These are phyloP conservation scores for Vicugna pacos DNA, from an alignment of 2,113 vertebrate species.

Conservation along the genomic window DNA sequence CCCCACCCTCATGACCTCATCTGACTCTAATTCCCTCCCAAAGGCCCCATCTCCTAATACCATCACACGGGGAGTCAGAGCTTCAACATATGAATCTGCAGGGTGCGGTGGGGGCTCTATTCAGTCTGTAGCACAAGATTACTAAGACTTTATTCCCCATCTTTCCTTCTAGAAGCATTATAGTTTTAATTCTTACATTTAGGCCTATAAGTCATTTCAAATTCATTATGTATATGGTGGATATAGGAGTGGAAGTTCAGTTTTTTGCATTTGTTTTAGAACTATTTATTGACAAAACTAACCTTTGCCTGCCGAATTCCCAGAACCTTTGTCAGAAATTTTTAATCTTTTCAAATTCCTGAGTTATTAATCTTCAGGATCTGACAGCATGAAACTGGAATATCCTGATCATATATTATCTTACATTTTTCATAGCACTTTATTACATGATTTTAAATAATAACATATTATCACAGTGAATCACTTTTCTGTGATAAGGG, in stretches of 20 bases:
- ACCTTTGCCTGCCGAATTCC: neutral
- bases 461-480: neutral
- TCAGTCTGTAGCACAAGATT: neutral
- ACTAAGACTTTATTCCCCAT: neutral
- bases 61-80: neutral
- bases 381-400: neutral
- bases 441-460: neutral
- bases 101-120: too few relatives aligned
- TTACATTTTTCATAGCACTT: neutral
- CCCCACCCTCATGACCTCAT: too few relatives aligned
- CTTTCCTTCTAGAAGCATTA: neutral
- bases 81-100: neutral
- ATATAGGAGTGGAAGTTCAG: neutral
- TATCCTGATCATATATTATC: neutral
- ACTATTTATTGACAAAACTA: neutral
- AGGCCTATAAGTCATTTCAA: neutral
- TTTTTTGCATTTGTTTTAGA: neutral
- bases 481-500: neutral
- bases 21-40: neutral
- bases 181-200: constrained; percentile 14
- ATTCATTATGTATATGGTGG: neutral
- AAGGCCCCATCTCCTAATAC: neutral
- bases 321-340: neutral
- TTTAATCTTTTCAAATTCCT: constrained; percentile 28
- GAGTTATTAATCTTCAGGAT: constrained; percentile 20